These are phyloP conservation scores for Diabrotica virgifera DNA, from an alignment of 1,140 invertebrate species.

Conservation along the genomic window DNA sequence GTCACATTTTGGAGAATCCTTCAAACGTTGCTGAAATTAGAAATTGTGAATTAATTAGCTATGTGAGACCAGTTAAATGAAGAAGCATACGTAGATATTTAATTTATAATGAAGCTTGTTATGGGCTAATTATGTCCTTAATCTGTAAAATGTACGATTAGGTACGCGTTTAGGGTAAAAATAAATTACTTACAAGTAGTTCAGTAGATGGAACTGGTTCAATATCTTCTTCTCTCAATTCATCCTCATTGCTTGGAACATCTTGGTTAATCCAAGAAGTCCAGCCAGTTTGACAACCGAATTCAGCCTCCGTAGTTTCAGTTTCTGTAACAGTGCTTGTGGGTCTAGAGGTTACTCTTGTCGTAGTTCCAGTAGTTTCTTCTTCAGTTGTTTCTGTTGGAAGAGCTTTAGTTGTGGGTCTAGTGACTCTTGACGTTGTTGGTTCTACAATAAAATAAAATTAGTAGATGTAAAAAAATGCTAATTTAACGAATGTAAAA, in stretches of 20 bases:
- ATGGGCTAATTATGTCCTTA: no score
- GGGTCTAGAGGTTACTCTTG: slow-evolving; percentile 51
- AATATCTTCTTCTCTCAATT: slow-evolving; percentile 49
- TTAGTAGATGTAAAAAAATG: no score
- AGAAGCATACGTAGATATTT: no score
- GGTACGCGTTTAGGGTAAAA: no score
- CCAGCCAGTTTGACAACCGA: slow-evolving; percentile 66
- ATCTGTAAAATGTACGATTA: no score
- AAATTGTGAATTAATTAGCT: no score
- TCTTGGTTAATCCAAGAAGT: slow-evolving; percentile 71
- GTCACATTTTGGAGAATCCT: slow-evolving; percentile 55
- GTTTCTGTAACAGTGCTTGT: slow-evolving; percentile 34
- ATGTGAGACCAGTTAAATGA: no score
- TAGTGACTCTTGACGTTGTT: no score
- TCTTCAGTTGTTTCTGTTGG: slow-evolving; percentile 47
- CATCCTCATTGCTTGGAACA: slow-evolving; percentile 13
- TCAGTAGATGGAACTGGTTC: slow-evolving; percentile 59
- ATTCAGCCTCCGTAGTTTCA: slow-evolving; percentile 42
- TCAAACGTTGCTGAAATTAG: slow-evolving; percentile 39
- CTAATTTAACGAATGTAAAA: no score
- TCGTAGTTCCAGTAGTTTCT: slow-evolving; percentile 65
- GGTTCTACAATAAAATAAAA: no score
- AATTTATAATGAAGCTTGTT: no score
- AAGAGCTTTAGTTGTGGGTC: no score
- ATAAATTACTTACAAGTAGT: slow-evolving; percentile 49